Conservation (phyloP, 2,113 vertebrate genomes). For the Mirza zaza region DNA sequence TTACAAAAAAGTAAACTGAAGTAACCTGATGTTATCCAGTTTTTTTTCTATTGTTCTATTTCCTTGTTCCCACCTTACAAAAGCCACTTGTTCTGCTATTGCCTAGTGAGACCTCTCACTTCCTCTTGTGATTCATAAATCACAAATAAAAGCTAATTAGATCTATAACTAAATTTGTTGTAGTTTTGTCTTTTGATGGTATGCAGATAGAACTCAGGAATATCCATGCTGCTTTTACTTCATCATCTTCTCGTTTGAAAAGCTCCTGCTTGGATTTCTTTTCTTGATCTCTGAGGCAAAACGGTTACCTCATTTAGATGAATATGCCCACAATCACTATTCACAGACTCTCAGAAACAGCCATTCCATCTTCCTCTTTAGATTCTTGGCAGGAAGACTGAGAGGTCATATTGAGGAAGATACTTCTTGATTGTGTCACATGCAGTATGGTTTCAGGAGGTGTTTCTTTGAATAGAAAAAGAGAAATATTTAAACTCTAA, state of each 20-base stretch:
- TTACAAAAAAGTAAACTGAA: background rate
- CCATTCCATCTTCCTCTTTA: slow-evolving; percentile 29
- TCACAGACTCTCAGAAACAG: slow-evolving; percentile 21
- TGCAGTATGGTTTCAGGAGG: slow-evolving; percentile 8
- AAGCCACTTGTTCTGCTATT: background rate
- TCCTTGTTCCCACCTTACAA: background rate
- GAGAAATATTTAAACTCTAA: background rate
- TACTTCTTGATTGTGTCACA: background rate
- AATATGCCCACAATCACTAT: slow-evolving; percentile 26
- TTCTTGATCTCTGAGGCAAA: slow-evolving; percentile 9
- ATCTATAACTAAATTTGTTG: background rate
- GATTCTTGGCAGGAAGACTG: slow-evolving; percentile 21
- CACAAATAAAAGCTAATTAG: background rate
- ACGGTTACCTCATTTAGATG: background rate
- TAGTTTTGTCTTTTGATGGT: background rate
- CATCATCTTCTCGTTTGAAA: background rate
- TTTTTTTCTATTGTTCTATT: background rate
- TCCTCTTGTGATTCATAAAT: background rate
- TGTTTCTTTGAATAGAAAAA: background rate
- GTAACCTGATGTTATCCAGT: background rate
- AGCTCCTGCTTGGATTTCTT: background rate
- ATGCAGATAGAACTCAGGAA: background rate
- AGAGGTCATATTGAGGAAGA: background rate
- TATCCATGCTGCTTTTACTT: background rate
- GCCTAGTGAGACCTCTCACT: background rate